These are phyloP conservation scores for Hofmannophila pseudospretella DNA, from an alignment of 2,888 invertebrate genomes.

Conservation along the genomic window DNA sequence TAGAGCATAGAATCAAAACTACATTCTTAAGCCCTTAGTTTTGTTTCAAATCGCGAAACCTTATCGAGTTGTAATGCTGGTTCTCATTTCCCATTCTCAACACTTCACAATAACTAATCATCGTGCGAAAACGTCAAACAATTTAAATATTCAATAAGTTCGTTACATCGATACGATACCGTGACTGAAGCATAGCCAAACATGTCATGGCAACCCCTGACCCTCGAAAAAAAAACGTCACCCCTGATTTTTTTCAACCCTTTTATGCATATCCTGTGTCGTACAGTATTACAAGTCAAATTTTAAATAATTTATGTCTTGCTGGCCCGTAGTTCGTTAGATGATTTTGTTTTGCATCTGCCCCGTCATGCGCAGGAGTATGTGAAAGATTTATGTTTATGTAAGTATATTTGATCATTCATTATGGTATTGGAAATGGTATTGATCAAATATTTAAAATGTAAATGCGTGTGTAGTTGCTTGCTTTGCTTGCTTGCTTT, in stretches of 20 bases:
- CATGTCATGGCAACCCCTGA: constrained; percentile 38
- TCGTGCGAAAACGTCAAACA: constrained; percentile 53
- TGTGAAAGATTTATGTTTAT: constrained; percentile 16
- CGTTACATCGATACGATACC: constrained; percentile 48
- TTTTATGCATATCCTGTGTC: constrained; percentile 75
- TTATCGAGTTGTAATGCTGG: no score
- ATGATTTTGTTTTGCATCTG: constrained; percentile 60
- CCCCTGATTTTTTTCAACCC: constrained; percentile 69
- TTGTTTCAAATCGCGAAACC: no score
- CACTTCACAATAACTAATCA: constrained; percentile 30
- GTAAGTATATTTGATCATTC: constrained; percentile 3
- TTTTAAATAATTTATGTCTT: constrained; percentile 75
- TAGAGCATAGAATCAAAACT: no score
- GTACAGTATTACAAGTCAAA: constrained; percentile 73
- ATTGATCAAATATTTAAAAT: no score
- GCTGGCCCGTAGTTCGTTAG: constrained; percentile 49
- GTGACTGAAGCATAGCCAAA: constrained; percentile 52
- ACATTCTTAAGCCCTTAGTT: no score
- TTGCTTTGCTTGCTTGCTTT: no score
- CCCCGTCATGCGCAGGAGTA: constrained; percentile 29
- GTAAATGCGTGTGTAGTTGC: no score
- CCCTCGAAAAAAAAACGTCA: constrained; percentile 64
- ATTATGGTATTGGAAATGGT: background rate
- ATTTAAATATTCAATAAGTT: constrained; percentile 57
- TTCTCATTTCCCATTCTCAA: no score